Base-by-base conservation (phyloP, 1,140 invertebrate species). In the Nasonia vitripennis region DNA sequence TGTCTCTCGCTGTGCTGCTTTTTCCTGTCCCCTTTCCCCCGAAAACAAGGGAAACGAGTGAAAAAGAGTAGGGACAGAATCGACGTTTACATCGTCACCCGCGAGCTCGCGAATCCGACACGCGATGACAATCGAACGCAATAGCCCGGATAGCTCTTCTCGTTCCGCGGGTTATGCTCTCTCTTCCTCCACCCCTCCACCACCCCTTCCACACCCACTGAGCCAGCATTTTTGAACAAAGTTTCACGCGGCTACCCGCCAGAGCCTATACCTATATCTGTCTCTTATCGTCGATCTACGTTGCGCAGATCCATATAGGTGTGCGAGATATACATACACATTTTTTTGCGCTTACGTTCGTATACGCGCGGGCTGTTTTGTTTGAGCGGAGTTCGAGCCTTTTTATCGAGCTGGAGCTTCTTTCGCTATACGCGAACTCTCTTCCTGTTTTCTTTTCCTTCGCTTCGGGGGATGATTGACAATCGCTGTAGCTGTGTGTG, bases 71-170 rank as follows among this genome's bases (percentile, higher is more conserved):
- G 70, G 20, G 48, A 82, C 34, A 34, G 55, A 77, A 77, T 83
- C 51, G 81, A 77, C 81, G 73, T 77, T 83, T 83, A 83, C 73
- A 83, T 73, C 48, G 70, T 82, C 70, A 74, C 70, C 37, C 79
- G 11, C 79, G 37, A n/a, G 68, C 68, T 71, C 45, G 31, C 71
- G 68, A 73, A 81, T 81, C 81, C 70, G 45, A 82, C 81, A 67
- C 71, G 31, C 71, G 71, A 77, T 83, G 81, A 83, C 81, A 83
- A 83, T 83, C 81, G 73, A 27, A 68, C 73, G 77, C 81, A 83
- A 77, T 83, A 83, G 48, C 31, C 81, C 48, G 73, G 31, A 83
- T 77, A 77, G 31, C 82, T 83, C 51, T 20, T 0, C 31, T 11
- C 45, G 37, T 23, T n/a, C 6, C 37, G 37, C 37, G n/a, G 6